A percentile compares a stretch with the other conserved stretches of the same genome.
Conservation (phyloP, 2,113 vertebrate species). For the Climacteris rufus region DNA sequence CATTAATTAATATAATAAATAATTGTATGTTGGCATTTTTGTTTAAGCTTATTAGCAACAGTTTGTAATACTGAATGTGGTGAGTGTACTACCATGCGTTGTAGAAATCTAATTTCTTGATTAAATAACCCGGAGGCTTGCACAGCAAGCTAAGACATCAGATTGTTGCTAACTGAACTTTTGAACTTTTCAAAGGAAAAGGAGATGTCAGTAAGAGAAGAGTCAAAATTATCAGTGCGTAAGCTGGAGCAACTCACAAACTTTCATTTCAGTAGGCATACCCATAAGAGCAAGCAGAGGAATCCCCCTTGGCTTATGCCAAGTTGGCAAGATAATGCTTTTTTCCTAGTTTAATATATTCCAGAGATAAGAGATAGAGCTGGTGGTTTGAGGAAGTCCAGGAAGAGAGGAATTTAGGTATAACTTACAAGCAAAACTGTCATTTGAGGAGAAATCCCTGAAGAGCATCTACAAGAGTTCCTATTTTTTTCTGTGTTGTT, state of each 20-base stretch:
- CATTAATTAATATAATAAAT: slow-evolving; percentile 20
- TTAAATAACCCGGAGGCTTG: background rate
- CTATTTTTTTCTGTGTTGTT: background rate
- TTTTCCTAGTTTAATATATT: background rate
- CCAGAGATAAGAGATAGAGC: background rate
- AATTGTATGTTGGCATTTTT: background rate
- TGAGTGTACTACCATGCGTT: background rate
- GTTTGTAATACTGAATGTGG: background rate
- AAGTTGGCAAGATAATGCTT: background rate
- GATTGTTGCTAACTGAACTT: slow-evolving; percentile 7
- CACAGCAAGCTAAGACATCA: background rate
- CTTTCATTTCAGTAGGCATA: background rate
- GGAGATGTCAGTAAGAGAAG: background rate
- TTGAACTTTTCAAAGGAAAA: background rate
- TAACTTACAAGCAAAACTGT: background rate
- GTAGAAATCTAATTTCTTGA: background rate
- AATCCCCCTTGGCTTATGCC: background rate
- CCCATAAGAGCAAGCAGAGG: background rate
- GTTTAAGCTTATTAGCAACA: background rate
- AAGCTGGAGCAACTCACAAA: background rate
- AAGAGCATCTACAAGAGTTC: background rate
- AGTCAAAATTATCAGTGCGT: background rate
- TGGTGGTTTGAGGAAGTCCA: background rate
- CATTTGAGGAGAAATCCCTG: background rate
- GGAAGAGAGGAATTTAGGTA: background rate